Conservation (phyloP, 2,113 vertebrate genomes). For the Notarius lentiginosus region DNA sequence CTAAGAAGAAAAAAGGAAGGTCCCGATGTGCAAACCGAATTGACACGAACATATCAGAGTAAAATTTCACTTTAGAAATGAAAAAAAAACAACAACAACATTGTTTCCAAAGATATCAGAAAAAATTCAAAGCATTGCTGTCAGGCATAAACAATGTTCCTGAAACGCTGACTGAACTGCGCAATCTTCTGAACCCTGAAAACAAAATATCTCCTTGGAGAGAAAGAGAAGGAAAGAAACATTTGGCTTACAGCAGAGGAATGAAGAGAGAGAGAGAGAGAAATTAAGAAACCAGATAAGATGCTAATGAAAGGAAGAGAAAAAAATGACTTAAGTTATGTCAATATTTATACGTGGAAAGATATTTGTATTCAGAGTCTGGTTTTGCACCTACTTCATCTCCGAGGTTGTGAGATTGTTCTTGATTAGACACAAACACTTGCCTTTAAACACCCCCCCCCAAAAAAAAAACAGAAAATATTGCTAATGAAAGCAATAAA, state of each 20-base stretch:
- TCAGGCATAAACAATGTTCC: slow-evolving; percentile 64
- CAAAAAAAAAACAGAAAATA: too few species aligned
- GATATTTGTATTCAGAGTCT: too few species aligned
- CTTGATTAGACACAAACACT: too few species aligned
- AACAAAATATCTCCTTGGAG: slow-evolving; percentile 66
- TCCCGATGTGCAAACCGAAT: slow-evolving; percentile 11
- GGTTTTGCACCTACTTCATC: too few species aligned
- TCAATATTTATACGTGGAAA: too few species aligned
- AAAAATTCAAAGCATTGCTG: slow-evolving; percentile 55
- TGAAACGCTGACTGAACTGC: slow-evolving; percentile 62
- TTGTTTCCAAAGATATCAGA: slow-evolving; percentile 48
- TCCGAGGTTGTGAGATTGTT: too few species aligned
- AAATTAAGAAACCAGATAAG: background rate
- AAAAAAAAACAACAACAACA: slow-evolving; percentile 13
- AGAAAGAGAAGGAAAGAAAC: slow-evolving; percentile 54
- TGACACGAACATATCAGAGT: slow-evolving; percentile 8
- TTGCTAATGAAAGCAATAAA: background rate
- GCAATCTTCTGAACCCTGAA: slow-evolving; percentile 64
- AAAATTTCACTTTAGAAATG: background rate
- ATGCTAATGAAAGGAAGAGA: background rate
- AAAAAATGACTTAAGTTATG: background rate
- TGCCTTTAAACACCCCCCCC: too few species aligned
- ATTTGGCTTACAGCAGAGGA: slow-evolving; percentile 64
- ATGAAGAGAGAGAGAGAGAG: slow-evolving; percentile 52
- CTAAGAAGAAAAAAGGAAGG: background rate